Evolutionary conservation across 2,797 vertebrate genomes (phyloP), one percentile per base, ranked within the genome.

Genomic region (Gambusia yucatana): DNA sequence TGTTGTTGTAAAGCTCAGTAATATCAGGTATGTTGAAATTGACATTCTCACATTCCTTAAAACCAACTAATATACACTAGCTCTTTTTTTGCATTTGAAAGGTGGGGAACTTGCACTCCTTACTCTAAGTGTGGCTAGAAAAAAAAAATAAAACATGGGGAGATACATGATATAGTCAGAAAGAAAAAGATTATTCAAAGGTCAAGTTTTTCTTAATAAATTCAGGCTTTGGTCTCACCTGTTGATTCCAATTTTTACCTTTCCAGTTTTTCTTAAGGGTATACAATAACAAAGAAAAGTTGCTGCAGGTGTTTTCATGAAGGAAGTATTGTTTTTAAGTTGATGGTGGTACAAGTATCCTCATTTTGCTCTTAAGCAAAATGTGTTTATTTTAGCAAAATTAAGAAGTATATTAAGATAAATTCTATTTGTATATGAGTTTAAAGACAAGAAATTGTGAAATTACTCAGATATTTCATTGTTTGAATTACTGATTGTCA

Each of bases 1-100:
- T 94, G 92, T 72, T 88, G 71, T 87, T 93, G 90, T 96, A 85
- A 95, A 78, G 76, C 85, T 57, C 78, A 63, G 72, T 78, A 46
- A 81, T 72, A 89, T 80, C 85, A 91, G 93, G 94, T 93, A 88
- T 52, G 92, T 85, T 59, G 59, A 63, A 63, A 63, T 2, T 39
- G 1, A 59, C 8, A 52, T 52, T 11, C 59, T 82, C 76, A 63
- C 4, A 47, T 33, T 63, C 67, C 28, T 39, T 36, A 57, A 36
- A 33, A 46, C 55, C 61, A 16, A n/a, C 36, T 2, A 25, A 10
- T 10, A 61, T 1, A 4, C 41, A 73, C n/a, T 3, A 9, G 63
- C 22, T 48, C 69, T 71, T 76, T 52, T 28, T 39, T 39, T 28
- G 63, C 30, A 1, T 73, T 36, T 70, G 47, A 84, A 82, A 89